A percentile compares a stretch with the other conserved stretches of the same genome.
phyloP scores from a whole-genome alignment of 2,888 invertebrate genomes.

The Arenicola marina region DNA sequence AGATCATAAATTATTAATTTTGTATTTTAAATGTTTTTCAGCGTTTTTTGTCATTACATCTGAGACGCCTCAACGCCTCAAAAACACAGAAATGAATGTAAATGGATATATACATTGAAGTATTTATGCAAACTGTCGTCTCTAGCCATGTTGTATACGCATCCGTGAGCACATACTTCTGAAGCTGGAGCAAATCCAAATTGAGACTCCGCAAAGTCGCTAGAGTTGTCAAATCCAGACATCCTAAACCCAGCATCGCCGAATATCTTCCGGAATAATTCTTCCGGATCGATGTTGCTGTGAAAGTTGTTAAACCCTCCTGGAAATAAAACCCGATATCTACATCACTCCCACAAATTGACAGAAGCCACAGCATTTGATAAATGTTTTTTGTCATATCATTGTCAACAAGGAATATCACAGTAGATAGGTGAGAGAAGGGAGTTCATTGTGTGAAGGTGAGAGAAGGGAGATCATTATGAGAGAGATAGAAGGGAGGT shows the following conservation, averaged over 20 bases:
- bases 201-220: conserved; percentile 84
- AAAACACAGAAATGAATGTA: no score
- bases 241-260: conserved; percentile 65
- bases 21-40: no score
- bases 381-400: not conserved
- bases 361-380: not conserved
- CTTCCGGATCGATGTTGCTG: conserved; percentile 83
- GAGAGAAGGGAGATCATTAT: no score
- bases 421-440: not conserved
- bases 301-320: conserved; percentile 63
- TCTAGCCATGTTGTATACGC: no score
- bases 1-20: no score
- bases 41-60: no score
- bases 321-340: not conserved
- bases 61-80: no score
- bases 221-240: conserved; percentile 65
- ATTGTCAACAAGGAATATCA: not conserved
- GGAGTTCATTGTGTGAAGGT: no score
- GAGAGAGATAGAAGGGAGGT: no score
- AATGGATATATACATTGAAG: no score
- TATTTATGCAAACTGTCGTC: no score
- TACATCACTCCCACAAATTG: not conserved
- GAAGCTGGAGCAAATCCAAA: conserved; percentile 91
- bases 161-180: no score
- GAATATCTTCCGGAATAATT: conserved; percentile 94